Percentiles rank a stretch among this genome's conserved stretches.
These are phyloP conservation scores for Sciaenops ocellatus DNA, from an alignment of 2,797 vertebrate genomes.

Conservation along the genomic window DNA sequence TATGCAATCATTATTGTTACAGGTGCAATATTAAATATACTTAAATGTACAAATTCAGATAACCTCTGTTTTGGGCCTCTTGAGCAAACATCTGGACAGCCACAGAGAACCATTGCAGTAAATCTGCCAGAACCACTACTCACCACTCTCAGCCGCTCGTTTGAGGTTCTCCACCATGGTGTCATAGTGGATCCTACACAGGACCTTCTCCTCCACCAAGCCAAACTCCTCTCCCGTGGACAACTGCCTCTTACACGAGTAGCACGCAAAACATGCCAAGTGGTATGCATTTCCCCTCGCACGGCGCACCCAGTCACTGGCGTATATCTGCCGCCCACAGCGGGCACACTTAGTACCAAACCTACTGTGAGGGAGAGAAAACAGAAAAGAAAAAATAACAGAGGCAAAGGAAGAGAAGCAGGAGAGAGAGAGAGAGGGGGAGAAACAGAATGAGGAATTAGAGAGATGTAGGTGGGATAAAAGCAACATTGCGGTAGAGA, in stretches of 20 bases:
- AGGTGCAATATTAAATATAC: conserved; percentile 9
- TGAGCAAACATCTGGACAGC: conserved; percentile 38
- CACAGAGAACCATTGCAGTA: conserved; percentile 2
- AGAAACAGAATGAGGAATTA: conserved; percentile 51
- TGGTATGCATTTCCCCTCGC: conserved; percentile 98
- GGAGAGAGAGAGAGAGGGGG: conserved; percentile 9
- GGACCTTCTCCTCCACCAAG: conserved; percentile 97
- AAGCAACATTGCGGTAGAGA: conserved; percentile 31
- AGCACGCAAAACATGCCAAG: conserved; percentile 98
- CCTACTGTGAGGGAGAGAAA: conserved; percentile 88
- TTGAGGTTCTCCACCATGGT: conserved; percentile 99
- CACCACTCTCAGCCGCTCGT: conserved; percentile 96
- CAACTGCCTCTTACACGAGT: conserved; percentile 97
- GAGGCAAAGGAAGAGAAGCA: conserved; percentile 26
- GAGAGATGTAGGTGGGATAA: conserved; percentile 6
- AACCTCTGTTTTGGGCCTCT: conserved; percentile 13
- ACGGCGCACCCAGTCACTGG: conserved; percentile 98
- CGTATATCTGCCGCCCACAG: conserved; percentile 97
- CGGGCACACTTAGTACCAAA: conserved; percentile 99
- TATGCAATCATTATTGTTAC: neutral
- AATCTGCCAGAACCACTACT: conserved; percentile 45
- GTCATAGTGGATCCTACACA: conserved; percentile 98
- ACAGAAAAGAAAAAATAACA: conserved; percentile 20
- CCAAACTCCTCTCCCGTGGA: conserved; percentile 99
- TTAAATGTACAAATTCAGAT: neutral